Percentiles rank a stretch among this genome's conserved stretches.
Evolutionary conservation across 1,140 invertebrate genomes (phyloP).

Genomic region (Tetragnatha versicolor): DNA sequence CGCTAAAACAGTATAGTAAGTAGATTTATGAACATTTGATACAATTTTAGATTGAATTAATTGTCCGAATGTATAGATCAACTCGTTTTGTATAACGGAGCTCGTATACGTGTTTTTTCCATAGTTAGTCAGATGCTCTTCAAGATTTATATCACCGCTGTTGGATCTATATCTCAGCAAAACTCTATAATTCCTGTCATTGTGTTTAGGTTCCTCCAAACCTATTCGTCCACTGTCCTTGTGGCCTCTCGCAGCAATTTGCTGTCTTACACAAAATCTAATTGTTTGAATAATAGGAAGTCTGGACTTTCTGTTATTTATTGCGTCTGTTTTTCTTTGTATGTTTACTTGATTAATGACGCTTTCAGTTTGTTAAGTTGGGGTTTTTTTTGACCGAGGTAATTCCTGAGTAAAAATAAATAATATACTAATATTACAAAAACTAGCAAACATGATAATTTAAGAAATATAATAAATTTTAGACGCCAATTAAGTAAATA

Average conservation of each 20-base stretch:
- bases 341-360: neutral
- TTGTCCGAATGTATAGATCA: neutral
- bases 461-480: too few relatives aligned
- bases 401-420: too few relatives aligned
- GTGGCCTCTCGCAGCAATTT: neutral
- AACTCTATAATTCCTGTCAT: conserved; percentile 9
- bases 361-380: neutral
- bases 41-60: neutral
- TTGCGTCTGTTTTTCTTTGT: neutral
- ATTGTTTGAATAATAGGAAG: neutral
- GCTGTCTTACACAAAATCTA: neutral
- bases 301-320: neutral
- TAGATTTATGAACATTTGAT: neutral
- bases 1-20: too few relatives aligned
- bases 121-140: neutral
- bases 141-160: neutral
- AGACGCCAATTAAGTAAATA: too few relatives aligned
- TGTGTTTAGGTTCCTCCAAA: neutral
- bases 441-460: too few relatives aligned
- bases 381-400: too few relatives aligned
- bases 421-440: too few relatives aligned
- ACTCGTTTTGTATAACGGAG: neutral
- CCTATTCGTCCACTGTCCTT: neutral
- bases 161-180: neutral
- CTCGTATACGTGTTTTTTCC: too few relatives aligned